A percentile compares a stretch with the other conserved stretches of the same genome.
These are phyloP conservation scores for Tretioscincus oriximinensis DNA, from an alignment of 2,113 vertebrate species.

Conservation along the genomic window DNA sequence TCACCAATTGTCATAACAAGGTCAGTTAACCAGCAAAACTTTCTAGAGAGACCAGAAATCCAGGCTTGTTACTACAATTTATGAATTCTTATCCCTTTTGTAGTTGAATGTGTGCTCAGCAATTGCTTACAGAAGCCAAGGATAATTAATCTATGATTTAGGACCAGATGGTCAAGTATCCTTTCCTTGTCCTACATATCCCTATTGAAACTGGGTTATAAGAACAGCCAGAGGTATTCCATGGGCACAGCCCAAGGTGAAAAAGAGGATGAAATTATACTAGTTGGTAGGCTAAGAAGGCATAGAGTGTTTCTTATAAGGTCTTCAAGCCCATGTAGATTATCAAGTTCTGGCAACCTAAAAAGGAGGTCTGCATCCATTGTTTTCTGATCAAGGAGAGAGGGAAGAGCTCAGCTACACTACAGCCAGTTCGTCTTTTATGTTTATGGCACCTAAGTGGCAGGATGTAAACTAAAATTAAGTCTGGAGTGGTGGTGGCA, in stretches of 20 bases:
- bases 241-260: background rate
- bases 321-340: background rate
- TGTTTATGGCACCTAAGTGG: background rate
- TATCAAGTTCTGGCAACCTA: too few species aligned
- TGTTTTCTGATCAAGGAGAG: background rate
- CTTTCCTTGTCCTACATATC: background rate
- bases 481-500: background rate
- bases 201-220: too few species aligned
- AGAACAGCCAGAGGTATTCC: background rate
- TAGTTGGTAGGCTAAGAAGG: background rate
- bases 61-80: background rate
- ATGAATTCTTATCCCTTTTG: background rate
- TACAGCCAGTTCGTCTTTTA: background rate
- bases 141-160: background rate
- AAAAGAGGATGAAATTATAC: background rate
- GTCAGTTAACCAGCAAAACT: too few species aligned
- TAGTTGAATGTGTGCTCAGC: background rate
- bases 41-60: background rate
- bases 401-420: too few species aligned
- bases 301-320: background rate
- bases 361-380: too few species aligned
- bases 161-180: background rate
- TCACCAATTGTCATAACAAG: background rate
- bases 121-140: background rate
- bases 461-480: background rate